These are phyloP conservation scores for Cichlasoma orientale DNA, from an alignment of 2,797 vertebrate species.

Conservation along the genomic window DNA sequence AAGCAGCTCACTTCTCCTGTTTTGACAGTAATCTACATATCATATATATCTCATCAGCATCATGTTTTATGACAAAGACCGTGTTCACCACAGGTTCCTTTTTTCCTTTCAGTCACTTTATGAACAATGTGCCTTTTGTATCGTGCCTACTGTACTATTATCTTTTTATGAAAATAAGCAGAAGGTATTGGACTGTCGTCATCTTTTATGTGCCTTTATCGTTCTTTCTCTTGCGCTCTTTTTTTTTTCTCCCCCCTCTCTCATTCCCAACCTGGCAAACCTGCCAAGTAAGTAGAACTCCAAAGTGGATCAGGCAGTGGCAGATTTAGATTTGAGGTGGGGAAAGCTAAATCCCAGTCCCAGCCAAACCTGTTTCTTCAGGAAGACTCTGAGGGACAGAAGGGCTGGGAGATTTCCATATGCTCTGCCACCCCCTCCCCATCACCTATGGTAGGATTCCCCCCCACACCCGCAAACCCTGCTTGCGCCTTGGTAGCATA, in stretches of 20 bases:
- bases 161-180: constrained; percentile 75
- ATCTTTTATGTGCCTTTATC: constrained; percentile 69
- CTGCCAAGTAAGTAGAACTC: constrained; percentile 67
- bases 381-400: constrained; percentile 51
- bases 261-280: constrained; percentile 54
- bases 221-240: constrained; percentile 28
- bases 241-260: constrained; percentile 9
- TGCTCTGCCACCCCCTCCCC: constrained; percentile 41
- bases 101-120: constrained; percentile 63
- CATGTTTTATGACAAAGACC: constrained; percentile 60
- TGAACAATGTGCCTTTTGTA: constrained; percentile 72
- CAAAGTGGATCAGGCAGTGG: constrained; percentile 56
- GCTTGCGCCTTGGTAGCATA: constrained; percentile 20
- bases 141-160: constrained; percentile 55
- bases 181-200: constrained; percentile 58
- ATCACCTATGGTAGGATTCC: constrained; percentile 33
- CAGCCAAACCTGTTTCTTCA: constrained; percentile 64
- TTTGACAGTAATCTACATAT: constrained; percentile 60
- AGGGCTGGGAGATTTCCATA: constrained; percentile 60
- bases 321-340: constrained; percentile 64
- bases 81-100: constrained; percentile 53
- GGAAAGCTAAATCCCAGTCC: constrained; percentile 51
- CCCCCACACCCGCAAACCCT: not conserved
- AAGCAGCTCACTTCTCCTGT: constrained; percentile 56
- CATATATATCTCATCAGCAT: constrained; percentile 55